Base-by-base conservation (phyloP, 2,113 vertebrate genomes). In the Barnardius zonarius region DNA sequence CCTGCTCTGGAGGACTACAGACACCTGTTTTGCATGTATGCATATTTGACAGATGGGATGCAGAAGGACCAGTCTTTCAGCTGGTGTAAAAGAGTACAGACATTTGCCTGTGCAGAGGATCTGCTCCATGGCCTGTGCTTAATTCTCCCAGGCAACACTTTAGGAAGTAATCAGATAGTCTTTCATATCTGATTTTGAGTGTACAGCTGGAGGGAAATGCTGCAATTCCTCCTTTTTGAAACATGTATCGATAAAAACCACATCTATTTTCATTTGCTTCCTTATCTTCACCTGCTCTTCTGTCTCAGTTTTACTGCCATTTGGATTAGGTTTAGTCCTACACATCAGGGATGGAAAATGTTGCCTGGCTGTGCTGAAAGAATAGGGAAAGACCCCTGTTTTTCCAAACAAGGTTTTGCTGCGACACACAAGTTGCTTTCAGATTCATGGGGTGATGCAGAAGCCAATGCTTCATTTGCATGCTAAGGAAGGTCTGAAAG, bases 401-500 rank as follows among this genome's bases (percentile, higher is more conserved):
- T 94, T 75, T 83, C 63, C 52, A 35, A 82, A 52, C 1, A 1
- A 84, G 57, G 27, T 88, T 93, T 69, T 86, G 49, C 55, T 73
- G 57, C 0, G 0, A 37, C 52, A 64, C 33, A 69, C 15, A 64
- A 84, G 55, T 73, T 86, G 52, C 81, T 96, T 95, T 95, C 57
- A 55, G 62, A 95, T 88, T 74, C 86, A 84, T 75, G 57, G 68
- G 57, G 76, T 68, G 67, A 92, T 79, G 80, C 80, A 92, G 81
- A 90, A 95, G 43, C 69, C 13, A 16, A 23, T 68, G 69, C 83
- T 78, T 95, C 92, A 94, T 95, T 96, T 97, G 92, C 92, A 96
- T 94, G 90, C 90, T 92, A 82, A 94, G 93, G 77, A 88, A 86
- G 88, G 77, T 90, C 93, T 93, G 95, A 92, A 96, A 96, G 81